Base-by-base conservation (phyloP, 2,888 invertebrate genomes). In the Pachydiplax longipennis region DNA sequence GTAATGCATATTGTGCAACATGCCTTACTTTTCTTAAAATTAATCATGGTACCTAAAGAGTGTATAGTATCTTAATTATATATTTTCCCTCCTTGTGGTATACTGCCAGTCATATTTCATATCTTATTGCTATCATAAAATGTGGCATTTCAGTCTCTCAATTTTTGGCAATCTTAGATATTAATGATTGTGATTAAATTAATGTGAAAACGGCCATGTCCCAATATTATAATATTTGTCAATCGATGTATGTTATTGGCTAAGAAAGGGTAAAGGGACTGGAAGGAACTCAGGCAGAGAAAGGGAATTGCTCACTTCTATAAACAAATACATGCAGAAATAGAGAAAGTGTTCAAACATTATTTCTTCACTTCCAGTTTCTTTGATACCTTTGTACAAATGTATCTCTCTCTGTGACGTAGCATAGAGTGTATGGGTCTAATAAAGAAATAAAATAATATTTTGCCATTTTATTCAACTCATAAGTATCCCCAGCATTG, bases 311-410 rank as follows among this genome's bases (percentile, higher is more conserved):
- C 87, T 87, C 87, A 87, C 87, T 87, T 87, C 87, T 87, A 61
- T 37, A 87, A 87, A 61, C 83, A 61, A 87, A 61, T 87, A 87
- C 61, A 65, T 61, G 87, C 37, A 87, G 61, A 87, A 87, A 61
- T 87, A 37, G 87, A 61, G 87, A 87, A 87, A 87, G 87, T 87
- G 87, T 87, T 87, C 87, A 87, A 87, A 87, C 61, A 87, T 87
- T 87, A 65, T 87, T 87, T 87, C 87, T 87, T 58, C 87, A 87
- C 87, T 87, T 87, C 87, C 87, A 87, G 87, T 87, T 87, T 87
- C 87, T 87, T 87, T 87, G 87, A 87, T 61, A 87, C 87, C 87
- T 87, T 87, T 87, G 87, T 87, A 87, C 87, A 87, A 87, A 87
- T 87, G 87, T 87, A 87, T 87, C 87, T 87, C 87, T 87, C 58